These are phyloP conservation scores for Ovis canadensis DNA, from an alignment of 2,113 vertebrate genomes.

Conservation along the genomic window DNA sequence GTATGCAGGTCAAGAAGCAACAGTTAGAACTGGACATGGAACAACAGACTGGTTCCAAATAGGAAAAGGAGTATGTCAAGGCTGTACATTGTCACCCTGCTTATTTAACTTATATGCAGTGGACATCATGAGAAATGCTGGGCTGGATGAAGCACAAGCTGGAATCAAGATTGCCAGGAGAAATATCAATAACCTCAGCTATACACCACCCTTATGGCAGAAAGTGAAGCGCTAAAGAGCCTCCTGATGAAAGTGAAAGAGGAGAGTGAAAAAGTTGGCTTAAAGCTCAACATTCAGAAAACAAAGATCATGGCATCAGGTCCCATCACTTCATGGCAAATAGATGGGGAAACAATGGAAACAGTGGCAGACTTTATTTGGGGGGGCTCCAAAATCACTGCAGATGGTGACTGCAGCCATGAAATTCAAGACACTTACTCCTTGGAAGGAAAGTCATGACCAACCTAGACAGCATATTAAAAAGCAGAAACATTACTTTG, in stretches of 20 bases:
- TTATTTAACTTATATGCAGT: neutral
- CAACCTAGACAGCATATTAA: neutral
- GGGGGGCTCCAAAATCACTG: neutral
- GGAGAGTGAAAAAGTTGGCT: neutral
- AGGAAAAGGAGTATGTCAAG: neutral
- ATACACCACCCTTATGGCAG: neutral
- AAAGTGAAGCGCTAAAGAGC: neutral
- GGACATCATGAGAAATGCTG: neutral
- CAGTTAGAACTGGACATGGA: neutral
- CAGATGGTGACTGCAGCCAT: neutral
- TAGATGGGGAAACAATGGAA: neutral
- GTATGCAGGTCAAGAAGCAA: neutral
- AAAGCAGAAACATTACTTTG: neutral
- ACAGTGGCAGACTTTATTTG: neutral
- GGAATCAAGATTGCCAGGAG: neutral
- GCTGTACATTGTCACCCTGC: neutral
- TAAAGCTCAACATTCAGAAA: neutral
- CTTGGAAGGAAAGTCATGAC: neutral
- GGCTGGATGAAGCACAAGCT: neutral
- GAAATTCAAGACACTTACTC: neutral
- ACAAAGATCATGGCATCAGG: neutral
- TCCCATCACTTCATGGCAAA: neutral
- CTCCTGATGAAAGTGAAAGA: neutral
- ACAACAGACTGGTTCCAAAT: neutral
- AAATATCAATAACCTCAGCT: neutral